Evolutionary conservation across 2,113 vertebrate species (phyloP).

Genomic region (Callipepla californica): DNA sequence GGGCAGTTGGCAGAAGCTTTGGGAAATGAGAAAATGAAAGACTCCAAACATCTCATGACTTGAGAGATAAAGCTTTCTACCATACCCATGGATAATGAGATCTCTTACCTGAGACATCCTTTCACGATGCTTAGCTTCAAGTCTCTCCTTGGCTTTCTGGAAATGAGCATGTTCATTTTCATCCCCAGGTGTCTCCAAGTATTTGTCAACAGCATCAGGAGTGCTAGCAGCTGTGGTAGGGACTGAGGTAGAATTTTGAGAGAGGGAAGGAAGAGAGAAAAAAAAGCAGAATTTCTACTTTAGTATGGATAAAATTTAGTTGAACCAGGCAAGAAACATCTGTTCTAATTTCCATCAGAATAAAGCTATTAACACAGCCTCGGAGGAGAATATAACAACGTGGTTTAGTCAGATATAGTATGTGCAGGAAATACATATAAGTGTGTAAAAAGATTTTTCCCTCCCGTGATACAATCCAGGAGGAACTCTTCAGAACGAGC

Average conservation of each 20-base stretch:
- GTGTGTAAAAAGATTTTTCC: neutral
- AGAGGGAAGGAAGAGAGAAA: neutral
- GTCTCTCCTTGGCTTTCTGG: conserved; percentile 96
- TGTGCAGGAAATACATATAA: neutral
- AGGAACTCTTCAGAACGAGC: neutral
- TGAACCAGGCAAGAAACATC: neutral
- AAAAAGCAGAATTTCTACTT: conserved; percentile 22
- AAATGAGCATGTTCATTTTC: conserved; percentile 97
- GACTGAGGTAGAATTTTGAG: conserved; percentile 77
- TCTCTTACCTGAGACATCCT: conserved; percentile 93
- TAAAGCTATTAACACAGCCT: neutral
- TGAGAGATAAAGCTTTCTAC: neutral
- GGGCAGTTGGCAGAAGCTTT: neutral
- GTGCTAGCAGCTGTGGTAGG: conserved; percentile 93
- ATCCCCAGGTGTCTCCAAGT: conserved; percentile 94
- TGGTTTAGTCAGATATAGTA: neutral
- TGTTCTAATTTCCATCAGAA: neutral
- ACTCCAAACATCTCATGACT: neutral
- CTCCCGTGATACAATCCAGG: neutral
- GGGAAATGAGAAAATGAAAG: neutral
- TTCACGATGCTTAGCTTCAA: conserved; percentile 96
- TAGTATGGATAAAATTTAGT: neutral
- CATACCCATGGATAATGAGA: neutral
- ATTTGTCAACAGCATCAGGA: conserved; percentile 94
- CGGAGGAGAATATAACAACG: neutral